Percentiles rank a stretch among this genome's conserved stretches.
Evolutionary conservation across 1,140 invertebrate genomes (phyloP).

Genomic region (Atta cephalotes): DNA sequence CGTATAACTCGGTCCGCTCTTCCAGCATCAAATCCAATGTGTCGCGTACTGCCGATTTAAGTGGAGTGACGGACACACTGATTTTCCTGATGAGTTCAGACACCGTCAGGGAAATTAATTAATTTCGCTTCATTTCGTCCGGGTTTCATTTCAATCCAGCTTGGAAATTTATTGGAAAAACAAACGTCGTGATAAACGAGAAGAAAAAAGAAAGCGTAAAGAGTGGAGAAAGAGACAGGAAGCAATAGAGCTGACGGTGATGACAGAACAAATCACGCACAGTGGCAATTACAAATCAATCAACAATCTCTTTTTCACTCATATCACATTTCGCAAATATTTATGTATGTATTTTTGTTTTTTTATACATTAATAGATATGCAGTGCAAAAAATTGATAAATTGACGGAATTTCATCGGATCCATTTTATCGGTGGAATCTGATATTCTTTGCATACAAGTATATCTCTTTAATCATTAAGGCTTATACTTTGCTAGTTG

Average conservation of each 20-base stretch:
- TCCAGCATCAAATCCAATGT: conserved; percentile 67
- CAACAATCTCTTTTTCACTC: conserved; percentile 43
- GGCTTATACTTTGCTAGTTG: neutral
- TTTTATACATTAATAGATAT: conserved; percentile 40
- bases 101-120: conserved; percentile 75
- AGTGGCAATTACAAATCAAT: conserved; percentile 54
- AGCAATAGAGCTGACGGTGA: conserved; percentile 25
- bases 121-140: conserved; percentile 74
- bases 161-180: conserved; percentile 65
- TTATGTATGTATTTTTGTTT: conserved; percentile 40
- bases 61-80: conserved; percentile 60
- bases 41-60: conserved; percentile 60
- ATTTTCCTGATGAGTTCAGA: conserved; percentile 76
- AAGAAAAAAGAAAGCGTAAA: conserved; percentile 38
- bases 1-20: conserved; percentile 63
- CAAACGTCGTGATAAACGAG: conserved; percentile 56
- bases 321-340: conserved; percentile 23
- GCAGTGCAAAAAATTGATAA: neutral
- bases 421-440: neutral
- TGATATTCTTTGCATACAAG: conserved; percentile 7
- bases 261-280: conserved; percentile 44
- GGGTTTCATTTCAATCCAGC: conserved; percentile 40
- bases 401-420: neutral
- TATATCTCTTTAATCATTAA: conserved; percentile 48
- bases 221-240: neutral